Conservation (phyloP, 2,113 vertebrate genomes). For the Verasper variegatus region DNA sequence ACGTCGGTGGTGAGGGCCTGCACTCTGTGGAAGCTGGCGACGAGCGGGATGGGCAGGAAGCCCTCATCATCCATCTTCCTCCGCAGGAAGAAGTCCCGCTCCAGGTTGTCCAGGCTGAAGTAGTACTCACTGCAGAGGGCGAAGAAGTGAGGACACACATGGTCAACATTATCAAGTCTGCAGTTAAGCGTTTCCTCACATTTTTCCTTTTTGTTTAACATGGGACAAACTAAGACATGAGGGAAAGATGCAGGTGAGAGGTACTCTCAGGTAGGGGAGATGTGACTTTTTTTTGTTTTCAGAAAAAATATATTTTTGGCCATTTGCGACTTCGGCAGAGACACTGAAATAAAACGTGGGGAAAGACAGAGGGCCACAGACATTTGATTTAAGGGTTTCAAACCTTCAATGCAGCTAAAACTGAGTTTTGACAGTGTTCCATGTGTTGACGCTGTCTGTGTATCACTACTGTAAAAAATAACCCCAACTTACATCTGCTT, state of each 20-base stretch:
- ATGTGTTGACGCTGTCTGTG: neutral
- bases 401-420: neutral
- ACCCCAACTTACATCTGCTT: slow-evolving; percentile 92
- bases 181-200: too few relatives aligned
- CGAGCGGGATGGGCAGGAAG: slow-evolving; percentile 92
- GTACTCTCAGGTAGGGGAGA: too few relatives aligned
- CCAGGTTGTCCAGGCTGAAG: slow-evolving; percentile 97
- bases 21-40: slow-evolving; percentile 96
- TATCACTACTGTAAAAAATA: neutral
- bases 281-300: too few relatives aligned
- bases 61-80: slow-evolving; percentile 96
- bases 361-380: neutral
- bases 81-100: slow-evolving; percentile 96
- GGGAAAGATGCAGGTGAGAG: too few relatives aligned
- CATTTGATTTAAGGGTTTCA: neutral
- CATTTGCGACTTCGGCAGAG: too few relatives aligned
- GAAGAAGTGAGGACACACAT: neutral
- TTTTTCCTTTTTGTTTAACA: neutral
- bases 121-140: slow-evolving; percentile 91
- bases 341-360: too few relatives aligned
- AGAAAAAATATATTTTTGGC: too few relatives aligned
- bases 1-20: slow-evolving; percentile 96
- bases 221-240: neutral
- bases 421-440: neutral
- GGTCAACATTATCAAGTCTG: neutral